These are phyloP conservation scores for Lanius collurio DNA, from an alignment of 2,113 vertebrate species.

Conservation along the genomic window DNA sequence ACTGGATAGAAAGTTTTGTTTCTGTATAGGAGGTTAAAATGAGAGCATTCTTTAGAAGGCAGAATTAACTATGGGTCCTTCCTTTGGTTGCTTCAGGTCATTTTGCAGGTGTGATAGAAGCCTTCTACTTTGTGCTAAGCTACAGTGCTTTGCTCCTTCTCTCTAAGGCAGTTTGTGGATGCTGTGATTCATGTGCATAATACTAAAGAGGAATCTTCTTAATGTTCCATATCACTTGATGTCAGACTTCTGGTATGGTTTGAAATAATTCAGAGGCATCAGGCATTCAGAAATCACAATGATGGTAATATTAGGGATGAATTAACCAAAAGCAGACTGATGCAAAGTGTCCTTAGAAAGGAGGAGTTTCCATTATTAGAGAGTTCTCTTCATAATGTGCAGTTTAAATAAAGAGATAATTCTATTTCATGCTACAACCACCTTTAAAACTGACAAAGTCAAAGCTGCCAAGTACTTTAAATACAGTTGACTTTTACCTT, in stretches of 20 bases:
- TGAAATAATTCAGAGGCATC: background rate
- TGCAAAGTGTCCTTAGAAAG: background rate
- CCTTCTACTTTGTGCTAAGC: background rate
- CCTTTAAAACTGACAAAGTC: background rate
- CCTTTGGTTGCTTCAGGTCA: background rate
- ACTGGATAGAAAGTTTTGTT: background rate
- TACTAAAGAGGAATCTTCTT: background rate
- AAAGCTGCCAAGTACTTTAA: background rate
- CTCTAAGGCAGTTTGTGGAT: background rate
- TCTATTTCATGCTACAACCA: background rate
- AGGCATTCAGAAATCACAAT: background rate
- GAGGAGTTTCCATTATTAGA: background rate
- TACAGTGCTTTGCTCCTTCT: background rate
- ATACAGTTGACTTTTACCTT: background rate
- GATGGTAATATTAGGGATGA: background rate
- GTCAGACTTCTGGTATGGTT: background rate
- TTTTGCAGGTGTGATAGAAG: slow-evolving; percentile 6
- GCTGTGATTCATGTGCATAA: background rate
- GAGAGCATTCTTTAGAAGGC: background rate
- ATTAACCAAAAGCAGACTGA: background rate
- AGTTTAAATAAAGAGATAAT: background rate
- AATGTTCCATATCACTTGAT: background rate
- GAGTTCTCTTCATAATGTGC: background rate
- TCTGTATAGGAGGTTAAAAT: background rate
- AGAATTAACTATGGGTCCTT: background rate